These are phyloP conservation scores for Diadophis punctatus DNA, from an alignment of 2,113 vertebrate genomes.

Conservation along the genomic window DNA sequence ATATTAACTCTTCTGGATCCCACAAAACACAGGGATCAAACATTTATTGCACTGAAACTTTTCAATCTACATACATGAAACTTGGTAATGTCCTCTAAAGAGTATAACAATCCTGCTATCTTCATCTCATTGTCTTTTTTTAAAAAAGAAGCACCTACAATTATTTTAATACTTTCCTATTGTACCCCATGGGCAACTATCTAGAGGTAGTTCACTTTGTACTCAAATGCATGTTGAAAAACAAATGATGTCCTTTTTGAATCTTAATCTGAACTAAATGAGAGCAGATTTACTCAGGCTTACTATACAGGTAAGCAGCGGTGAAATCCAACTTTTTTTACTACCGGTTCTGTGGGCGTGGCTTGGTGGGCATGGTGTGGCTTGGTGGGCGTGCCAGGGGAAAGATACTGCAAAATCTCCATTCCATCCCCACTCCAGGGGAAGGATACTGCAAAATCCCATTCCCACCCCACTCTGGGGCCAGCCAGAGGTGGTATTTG, in stretches of 20 bases:
- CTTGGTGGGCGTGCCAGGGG: too few relatives aligned
- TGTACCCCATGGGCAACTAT: not conserved
- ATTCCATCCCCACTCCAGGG: too few relatives aligned
- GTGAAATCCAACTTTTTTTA: too few relatives aligned
- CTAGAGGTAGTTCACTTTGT: not conserved
- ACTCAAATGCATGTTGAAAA: not conserved
- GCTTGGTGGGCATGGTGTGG: too few relatives aligned
- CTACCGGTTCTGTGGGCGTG: too few relatives aligned
- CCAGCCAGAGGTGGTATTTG: too few relatives aligned
- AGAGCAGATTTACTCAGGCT: not conserved
- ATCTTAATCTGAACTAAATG: not conserved
- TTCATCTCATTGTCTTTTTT: not conserved
- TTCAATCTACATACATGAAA: not conserved
- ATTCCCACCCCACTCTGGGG: too few relatives aligned
- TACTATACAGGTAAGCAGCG: not conserved
- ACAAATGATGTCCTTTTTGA: not conserved
- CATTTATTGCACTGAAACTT: not conserved
- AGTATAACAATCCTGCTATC: not conserved
- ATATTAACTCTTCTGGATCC: not conserved
- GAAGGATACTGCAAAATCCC: too few relatives aligned
- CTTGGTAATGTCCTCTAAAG: not conserved
- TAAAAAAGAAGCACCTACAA: not conserved
- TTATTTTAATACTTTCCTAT: not conserved
- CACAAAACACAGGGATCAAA: not conserved
- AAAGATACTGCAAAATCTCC: too few relatives aligned